A percentile compares a stretch with the other conserved stretches of the same genome.
phyloP scores from a whole-genome alignment of 2,888 invertebrate genomes.

The Synanthedon myopaeformis region DNA sequence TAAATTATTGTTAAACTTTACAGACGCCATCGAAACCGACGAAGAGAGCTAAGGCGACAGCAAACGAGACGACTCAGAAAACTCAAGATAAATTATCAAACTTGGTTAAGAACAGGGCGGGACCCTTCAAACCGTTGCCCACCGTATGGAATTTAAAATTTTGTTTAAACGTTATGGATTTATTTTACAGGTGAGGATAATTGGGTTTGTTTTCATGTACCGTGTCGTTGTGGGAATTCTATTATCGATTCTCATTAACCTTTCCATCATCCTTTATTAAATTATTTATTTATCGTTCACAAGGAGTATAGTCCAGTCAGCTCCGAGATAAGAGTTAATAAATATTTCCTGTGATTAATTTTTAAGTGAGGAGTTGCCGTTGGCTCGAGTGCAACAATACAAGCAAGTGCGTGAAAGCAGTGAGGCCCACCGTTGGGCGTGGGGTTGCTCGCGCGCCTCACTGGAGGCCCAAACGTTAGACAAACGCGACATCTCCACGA shows the following conservation, averaged over 20 bases:
- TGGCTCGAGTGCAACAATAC: constrained; percentile 64
- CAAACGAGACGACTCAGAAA: constrained; percentile 46
- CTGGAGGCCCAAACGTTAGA: constrained; percentile 30
- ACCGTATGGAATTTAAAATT: constrained; percentile 46
- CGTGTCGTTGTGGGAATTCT: no score
- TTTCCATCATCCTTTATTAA: no score
- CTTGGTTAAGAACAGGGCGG: constrained; percentile 40
- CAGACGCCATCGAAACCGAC: constrained; percentile 43
- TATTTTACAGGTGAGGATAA: constrained; percentile 40
- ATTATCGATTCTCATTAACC: no score
- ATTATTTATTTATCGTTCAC: no score
- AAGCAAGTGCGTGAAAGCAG: constrained; percentile 58
- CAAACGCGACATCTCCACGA: constrained; percentile 15
- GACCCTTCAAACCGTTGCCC: constrained; percentile 46
- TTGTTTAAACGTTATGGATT: constrained; percentile 36
- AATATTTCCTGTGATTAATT: no score
- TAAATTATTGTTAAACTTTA: constrained; percentile 2
- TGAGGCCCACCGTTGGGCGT: constrained; percentile 71
- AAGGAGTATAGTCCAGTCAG: no score
- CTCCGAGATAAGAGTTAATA: no score
- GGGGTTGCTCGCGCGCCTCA: constrained; percentile 41
- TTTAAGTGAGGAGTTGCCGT: constrained; percentile 59
- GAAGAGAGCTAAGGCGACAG: constrained; percentile 32
- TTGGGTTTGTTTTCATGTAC: no score
- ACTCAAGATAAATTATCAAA: constrained; percentile 37